Percentiles rank a stretch among this genome's conserved stretches.
Conservation (phyloP, 2,113 vertebrate genomes). For the Muscicapa adusta region DNA sequence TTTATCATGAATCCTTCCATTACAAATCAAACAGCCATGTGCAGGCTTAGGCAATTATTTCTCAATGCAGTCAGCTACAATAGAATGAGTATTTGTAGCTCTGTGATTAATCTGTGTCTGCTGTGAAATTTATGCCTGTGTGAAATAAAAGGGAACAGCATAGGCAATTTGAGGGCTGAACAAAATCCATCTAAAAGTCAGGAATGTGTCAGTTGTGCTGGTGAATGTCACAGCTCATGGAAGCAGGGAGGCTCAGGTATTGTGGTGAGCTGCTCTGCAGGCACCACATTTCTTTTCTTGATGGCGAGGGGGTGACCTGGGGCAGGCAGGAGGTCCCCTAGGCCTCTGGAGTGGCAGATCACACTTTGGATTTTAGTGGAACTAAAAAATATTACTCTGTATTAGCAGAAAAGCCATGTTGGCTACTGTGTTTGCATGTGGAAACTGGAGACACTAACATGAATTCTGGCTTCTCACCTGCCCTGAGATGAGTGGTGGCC, state of each 20-base stretch:
- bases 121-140: neutral
- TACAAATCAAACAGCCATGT: slow-evolving; percentile 18
- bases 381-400: neutral
- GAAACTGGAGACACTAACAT: neutral
- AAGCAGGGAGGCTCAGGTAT: neutral
- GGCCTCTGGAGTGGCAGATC: neutral
- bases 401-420: neutral
- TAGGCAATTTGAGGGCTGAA: neutral
- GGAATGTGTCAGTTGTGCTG: neutral
- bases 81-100: neutral
- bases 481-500: neutral
- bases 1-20: slow-evolving; percentile 29
- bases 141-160: neutral
- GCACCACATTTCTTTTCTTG: neutral
- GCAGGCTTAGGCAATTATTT: neutral
- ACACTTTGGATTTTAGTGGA: neutral
- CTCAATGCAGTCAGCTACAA: neutral
- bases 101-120: neutral
- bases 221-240: neutral
- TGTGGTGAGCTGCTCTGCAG: neutral
- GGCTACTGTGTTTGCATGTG: neutral
- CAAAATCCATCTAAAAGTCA: neutral
- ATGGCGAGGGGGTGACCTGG: neutral
- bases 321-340: neutral
- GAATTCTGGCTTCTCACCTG: neutral